phyloP scores from a whole-genome alignment of 2,113 vertebrate genomes.

The Saguinus imperator region DNA sequence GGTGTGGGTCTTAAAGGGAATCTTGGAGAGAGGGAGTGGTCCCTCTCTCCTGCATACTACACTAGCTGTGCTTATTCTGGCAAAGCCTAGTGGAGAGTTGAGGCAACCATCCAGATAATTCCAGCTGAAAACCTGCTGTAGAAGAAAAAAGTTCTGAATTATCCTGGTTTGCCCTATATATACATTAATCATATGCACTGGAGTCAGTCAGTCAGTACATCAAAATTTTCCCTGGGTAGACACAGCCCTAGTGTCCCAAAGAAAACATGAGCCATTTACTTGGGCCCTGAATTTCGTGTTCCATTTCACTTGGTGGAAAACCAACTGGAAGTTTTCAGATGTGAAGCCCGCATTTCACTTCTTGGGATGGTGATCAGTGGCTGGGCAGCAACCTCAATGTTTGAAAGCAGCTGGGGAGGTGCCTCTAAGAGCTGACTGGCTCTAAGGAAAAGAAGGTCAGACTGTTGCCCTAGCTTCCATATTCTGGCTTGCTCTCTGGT shows the following conservation, averaged over 20 bases:
- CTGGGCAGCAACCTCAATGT: conserved; percentile 70
- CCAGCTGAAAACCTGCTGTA: conserved; percentile 69
- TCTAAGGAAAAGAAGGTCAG: conserved; percentile 59
- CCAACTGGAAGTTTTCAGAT: conserved; percentile 78
- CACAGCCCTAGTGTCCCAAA: conserved; percentile 68
- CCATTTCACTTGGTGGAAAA: conserved; percentile 76
- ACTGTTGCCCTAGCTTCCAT: conserved; percentile 21
- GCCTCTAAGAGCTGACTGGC: conserved; percentile 49
- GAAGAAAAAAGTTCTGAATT: conserved; percentile 71
- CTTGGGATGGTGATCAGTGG: conserved; percentile 73
- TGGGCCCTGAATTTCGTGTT: conserved; percentile 63
- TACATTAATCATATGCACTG: conserved; percentile 77
- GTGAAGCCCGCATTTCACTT: conserved; percentile 76
- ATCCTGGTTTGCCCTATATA: conserved; percentile 76
- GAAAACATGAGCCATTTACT: conserved; percentile 74
- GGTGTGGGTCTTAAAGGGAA: conserved; percentile 67
- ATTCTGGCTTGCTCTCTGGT: conserved; percentile 40
- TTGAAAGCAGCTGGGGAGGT: conserved; percentile 72
- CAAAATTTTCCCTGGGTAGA: conserved; percentile 72
- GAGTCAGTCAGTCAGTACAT: conserved; percentile 70
- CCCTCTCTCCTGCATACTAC: conserved; percentile 64
- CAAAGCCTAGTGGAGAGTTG: conserved; percentile 71
- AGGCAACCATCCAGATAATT: conserved; percentile 76
- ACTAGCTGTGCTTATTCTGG: conserved; percentile 76
- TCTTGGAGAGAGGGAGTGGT: conserved; percentile 67